Evolutionary conservation across 2,113 vertebrate genomes (phyloP).

Genomic region (Sorex araneus): DNA sequence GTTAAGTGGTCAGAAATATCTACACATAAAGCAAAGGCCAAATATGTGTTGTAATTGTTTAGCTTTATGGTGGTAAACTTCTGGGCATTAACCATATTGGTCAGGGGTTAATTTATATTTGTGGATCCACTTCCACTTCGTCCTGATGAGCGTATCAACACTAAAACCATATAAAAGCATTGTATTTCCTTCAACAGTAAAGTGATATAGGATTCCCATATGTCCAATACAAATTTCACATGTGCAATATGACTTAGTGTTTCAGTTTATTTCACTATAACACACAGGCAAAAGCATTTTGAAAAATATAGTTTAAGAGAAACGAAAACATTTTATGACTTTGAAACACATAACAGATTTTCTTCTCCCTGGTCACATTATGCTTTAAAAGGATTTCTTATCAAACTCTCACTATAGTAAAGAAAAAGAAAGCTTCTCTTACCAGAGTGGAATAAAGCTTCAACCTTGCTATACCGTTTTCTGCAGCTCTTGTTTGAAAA

Average conservation of each 20-base stretch:
- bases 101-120: neutral
- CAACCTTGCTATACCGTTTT: conserved; percentile 64
- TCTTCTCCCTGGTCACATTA: conserved; percentile 32
- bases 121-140: neutral
- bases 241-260: conserved; percentile 31
- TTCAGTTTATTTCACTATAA: conserved; percentile 58
- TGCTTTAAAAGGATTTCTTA: conserved; percentile 69
- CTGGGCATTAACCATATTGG: neutral
- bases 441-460: conserved; percentile 76
- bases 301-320: conserved; percentile 50
- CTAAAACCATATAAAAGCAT: conserved; percentile 50
- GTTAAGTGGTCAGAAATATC: neutral
- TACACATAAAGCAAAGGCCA: neutral
- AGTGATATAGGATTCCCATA: conserved; percentile 50
- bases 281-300: conserved; percentile 7
- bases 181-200: conserved; percentile 39
- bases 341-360: conserved; percentile 28
- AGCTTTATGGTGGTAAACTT: neutral
- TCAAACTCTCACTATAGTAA: conserved; percentile 54
- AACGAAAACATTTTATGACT: conserved; percentile 69
- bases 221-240: conserved; percentile 64
- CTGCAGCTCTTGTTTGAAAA: conserved; percentile 76
- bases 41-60: neutral
- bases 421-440: conserved; percentile 78
- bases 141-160: neutral